These are phyloP conservation scores for Pocillopora verrucosa DNA, from an alignment of 64 coral and sea anemone genomes.

Conservation along the genomic window DNA sequence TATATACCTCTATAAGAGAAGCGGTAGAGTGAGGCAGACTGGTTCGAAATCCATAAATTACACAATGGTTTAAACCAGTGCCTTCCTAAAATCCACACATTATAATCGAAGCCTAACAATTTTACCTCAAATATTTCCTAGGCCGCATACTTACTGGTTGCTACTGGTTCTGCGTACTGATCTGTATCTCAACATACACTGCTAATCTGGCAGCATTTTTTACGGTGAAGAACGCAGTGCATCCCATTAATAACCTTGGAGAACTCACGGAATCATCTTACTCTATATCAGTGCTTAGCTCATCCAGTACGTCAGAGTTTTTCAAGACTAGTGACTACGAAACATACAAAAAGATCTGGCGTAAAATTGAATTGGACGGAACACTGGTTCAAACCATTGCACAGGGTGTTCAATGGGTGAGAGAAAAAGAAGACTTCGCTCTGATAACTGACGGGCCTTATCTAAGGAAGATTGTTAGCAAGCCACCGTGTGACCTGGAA, in stretches of 20 bases:
- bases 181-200: constrained; percentile 30
- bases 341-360: constrained; percentile 15
- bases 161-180: constrained; percentile 19
- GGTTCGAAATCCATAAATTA: no score
- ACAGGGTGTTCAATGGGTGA: constrained; percentile 14
- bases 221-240: constrained; percentile 23
- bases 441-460: constrained; percentile 10
- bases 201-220: constrained; percentile 46
- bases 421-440: constrained; percentile 7
- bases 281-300: background rate
- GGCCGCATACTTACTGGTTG: constrained; percentile 4
- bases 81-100: no score
- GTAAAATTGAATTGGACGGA: background rate
- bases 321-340: constrained; percentile 9
- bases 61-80: no score
- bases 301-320: background rate
- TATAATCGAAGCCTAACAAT: no score
- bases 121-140: background rate
- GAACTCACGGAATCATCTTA: background rate
- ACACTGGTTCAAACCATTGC: background rate
- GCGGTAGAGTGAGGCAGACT: no score
- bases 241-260: background rate
- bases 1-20: no score
- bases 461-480: background rate
- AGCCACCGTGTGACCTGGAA: constrained; percentile 34